These are phyloP conservation scores for Cepaea hortensis DNA, from an alignment of 2,888 invertebrate species.

Conservation along the genomic window DNA sequence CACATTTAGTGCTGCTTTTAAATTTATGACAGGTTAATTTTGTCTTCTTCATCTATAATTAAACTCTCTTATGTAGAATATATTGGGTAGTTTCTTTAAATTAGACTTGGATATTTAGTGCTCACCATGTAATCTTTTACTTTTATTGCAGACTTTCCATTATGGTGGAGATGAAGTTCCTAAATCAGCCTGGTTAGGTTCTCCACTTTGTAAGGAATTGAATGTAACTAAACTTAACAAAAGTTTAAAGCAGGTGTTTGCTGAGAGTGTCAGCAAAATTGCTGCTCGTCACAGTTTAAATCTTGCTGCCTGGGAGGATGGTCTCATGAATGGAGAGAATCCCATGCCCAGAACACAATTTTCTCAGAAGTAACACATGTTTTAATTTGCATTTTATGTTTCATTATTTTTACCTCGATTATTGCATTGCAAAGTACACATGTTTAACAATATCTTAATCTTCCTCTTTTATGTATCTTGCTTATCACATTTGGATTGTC, in stretches of 20 bases:
- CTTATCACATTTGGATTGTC: too few species aligned
- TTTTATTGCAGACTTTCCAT: slow-evolving; percentile 55
- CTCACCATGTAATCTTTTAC: too few species aligned
- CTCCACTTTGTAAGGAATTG: slow-evolving; percentile 56
- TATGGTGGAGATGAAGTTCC: slow-evolving; percentile 71
- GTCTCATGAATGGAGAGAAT: slow-evolving; percentile 53
- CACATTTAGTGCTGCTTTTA: too few species aligned
- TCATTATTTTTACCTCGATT: background rate
- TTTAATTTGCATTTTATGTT: background rate
- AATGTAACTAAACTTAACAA: slow-evolving; percentile 31
- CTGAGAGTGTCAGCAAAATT: slow-evolving; percentile 53
- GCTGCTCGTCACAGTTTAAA: slow-evolving; percentile 51
- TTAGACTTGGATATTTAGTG: too few species aligned
- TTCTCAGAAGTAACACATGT: slow-evolving; percentile 12
- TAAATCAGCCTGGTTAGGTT: slow-evolving; percentile 60
- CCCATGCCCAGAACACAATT: slow-evolving; percentile 46
- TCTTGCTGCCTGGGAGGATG: slow-evolving; percentile 69
- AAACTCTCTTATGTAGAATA: too few species aligned
- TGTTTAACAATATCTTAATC: background rate
- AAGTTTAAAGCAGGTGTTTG: slow-evolving; percentile 51
- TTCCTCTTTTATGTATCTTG: too few species aligned
- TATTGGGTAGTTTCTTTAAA: too few species aligned
- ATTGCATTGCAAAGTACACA: too few species aligned
- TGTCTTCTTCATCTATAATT: too few species aligned
- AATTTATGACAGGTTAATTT: too few species aligned